Percentiles rank a stretch among this genome's conserved stretches.
phyloP scores from a whole-genome alignment of 2,888 invertebrate genomes.

The Orchestes rusci region DNA sequence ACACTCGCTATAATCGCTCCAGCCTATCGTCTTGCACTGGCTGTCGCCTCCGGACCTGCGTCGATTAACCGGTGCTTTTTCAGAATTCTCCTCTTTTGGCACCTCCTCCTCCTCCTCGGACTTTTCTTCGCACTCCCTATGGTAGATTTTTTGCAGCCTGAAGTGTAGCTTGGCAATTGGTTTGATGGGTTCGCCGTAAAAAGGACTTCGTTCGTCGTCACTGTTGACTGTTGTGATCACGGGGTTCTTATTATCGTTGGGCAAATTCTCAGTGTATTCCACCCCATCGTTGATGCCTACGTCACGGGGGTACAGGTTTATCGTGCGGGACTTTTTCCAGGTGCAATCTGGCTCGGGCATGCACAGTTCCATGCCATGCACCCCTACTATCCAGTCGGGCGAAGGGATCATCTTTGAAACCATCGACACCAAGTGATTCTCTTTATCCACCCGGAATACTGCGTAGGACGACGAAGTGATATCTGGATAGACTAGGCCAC shows the following conservation, averaged over 20 bases:
- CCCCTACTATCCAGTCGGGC: constrained; percentile 95
- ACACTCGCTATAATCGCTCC: constrained; percentile 70
- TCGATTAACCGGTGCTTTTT: background rate
- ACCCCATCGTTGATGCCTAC: constrained; percentile 88
- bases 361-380: constrained; percentile 83
- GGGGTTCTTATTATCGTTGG: constrained; percentile 64
- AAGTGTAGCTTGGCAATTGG: constrained; percentile 80
- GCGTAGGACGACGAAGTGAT: constrained; percentile 77
- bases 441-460: constrained; percentile 80
- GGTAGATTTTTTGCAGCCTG: constrained; percentile 67
- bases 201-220: constrained; percentile 79
- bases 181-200: constrained; percentile 74
- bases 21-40: constrained; percentile 59
- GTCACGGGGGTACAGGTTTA: constrained; percentile 89
- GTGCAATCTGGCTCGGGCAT: constrained; percentile 67
- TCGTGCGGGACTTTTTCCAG: constrained; percentile 70
- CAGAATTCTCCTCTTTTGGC: background rate
- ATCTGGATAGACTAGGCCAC: constrained; percentile 80
- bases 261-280: constrained; percentile 67
- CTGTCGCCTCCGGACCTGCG: background rate
- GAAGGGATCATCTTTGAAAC: constrained; percentile 92
- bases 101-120: constrained; percentile 11
- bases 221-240: constrained; percentile 77
- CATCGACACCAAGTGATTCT: constrained; percentile 85
- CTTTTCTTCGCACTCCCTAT: constrained; percentile 57